Evolutionary conservation across 2,797 vertebrate species (phyloP).

Genomic region (Crax fasciolata): DNA sequence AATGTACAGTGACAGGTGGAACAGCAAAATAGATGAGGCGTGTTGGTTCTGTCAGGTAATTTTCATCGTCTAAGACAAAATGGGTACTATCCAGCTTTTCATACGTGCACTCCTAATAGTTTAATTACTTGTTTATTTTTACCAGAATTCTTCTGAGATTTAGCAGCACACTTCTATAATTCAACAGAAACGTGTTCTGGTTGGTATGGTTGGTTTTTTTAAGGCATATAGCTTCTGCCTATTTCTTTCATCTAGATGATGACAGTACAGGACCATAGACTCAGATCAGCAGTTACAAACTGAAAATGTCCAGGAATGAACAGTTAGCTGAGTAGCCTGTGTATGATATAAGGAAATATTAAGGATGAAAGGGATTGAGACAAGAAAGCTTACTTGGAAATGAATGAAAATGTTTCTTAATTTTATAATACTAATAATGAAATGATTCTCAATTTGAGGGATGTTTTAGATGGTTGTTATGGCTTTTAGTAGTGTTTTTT

Average conservation of each 20-base stretch:
- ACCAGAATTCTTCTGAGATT: not conserved
- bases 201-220: not conserved
- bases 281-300: not conserved
- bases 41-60: not conserved
- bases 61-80: not conserved
- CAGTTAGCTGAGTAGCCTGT: not conserved
- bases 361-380: not conserved
- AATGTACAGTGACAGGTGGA: not conserved
- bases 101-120: rapidly evolving
- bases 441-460: not conserved
- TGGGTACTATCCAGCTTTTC: not conserved
- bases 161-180: not conserved
- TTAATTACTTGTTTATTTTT: not conserved
- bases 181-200: not conserved
- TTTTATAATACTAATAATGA: not conserved
- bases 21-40: not conserved
- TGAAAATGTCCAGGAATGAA: not conserved
- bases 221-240: not conserved
- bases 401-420: not conserved
- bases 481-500: not conserved
- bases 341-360: not conserved
- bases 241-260: not conserved
- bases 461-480: not conserved
- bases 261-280: not conserved
- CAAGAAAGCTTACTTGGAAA: not conserved